Evolutionary conservation across 2,888 invertebrate species (phyloP), one percentile per base, ranked within the genome.

Genomic region (Oxystoma pomonae): DNA sequence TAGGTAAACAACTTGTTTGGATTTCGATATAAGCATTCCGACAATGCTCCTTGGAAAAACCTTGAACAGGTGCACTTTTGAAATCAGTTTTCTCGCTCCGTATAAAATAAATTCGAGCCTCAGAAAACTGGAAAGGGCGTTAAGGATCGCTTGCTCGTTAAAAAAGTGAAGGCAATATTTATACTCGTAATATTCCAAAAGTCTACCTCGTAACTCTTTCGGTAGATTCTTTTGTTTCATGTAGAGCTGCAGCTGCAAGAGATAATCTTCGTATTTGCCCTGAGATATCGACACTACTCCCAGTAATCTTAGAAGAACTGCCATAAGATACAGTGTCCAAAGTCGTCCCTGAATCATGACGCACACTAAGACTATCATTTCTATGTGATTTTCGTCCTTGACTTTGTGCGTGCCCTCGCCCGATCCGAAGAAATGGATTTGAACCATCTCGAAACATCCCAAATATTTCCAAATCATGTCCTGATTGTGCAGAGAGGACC

Each of bases 161-260:
- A 65, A 66, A 51, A 58, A 68, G n/a, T 65, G 60, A 16, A 55
- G 35, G 22, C 66, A 63, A 22, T 60, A 65, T 53, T 67, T 68
- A 21, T 64, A 65, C 22, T 63, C 19, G 21, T 53, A 53, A 53
- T 65, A 67, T 58, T 58, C 65, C n/a, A 67, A 55, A 17, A 67
- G 20, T 20, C 60, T 50, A 12, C 52, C 50, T 17, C 50, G 60
- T 20, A 67, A 60, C n/a, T 61, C 61, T 20, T 57, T 53, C 7
- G 85, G 83, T 12, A 86, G 78, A 66, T 83, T 82, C 69, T 83
- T 83, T 56, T 82, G 80, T 1, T 72, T 73, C 78, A 84, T 83
- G 69, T 84, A 86, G 63, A 82, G 81, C 75, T 81, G 75, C n/a
- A 79, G 68, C 72, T 83, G 83, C 60, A 81, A 78, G 69, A 83